phyloP scores from a whole-genome alignment of 2,113 vertebrate species.

The Synodontis membranacea region DNA sequence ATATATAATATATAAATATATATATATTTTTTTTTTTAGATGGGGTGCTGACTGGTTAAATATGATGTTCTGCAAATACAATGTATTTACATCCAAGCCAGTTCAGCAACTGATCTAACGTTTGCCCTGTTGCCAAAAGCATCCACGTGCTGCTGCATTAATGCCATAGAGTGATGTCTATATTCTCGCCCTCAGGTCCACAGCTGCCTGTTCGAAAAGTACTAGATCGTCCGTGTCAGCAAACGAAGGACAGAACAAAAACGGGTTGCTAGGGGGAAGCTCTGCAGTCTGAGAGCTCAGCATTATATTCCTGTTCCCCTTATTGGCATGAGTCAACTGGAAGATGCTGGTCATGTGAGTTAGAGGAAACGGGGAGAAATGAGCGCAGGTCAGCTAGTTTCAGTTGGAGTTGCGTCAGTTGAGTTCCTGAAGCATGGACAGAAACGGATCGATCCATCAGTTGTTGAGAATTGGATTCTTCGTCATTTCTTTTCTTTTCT shows the following conservation, averaged over 20 bases:
- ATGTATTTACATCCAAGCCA: not conserved
- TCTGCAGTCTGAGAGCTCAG: not conserved
- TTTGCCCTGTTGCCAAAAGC: not conserved
- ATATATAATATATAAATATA: no score
- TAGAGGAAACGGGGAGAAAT: slow-evolving; percentile 32
- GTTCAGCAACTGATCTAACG: not conserved
- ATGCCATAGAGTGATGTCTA: not conserved
- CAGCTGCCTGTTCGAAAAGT: not conserved
- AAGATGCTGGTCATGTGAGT: slow-evolving; percentile 24
- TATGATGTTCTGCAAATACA: not conserved
- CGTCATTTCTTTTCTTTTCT: no score
- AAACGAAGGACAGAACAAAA: not conserved
- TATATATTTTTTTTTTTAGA: no score
- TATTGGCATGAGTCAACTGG: slow-evolving; percentile 9
- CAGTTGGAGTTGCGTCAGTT: not conserved
- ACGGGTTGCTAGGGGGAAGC: slow-evolving; percentile 12
- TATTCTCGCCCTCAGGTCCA: not conserved
- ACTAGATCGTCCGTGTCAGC: not conserved
- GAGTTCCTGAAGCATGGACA: slow-evolving; percentile 1
- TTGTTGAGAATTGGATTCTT: not conserved
- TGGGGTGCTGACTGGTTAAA: not conserved
- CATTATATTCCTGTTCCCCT: not conserved
- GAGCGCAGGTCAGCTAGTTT: slow-evolving; percentile 24
- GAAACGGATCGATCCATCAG: not conserved
- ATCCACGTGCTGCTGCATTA: no score